Conservation (phyloP, 2,888 invertebrate species). For the Antheraea assamensis region DNA sequence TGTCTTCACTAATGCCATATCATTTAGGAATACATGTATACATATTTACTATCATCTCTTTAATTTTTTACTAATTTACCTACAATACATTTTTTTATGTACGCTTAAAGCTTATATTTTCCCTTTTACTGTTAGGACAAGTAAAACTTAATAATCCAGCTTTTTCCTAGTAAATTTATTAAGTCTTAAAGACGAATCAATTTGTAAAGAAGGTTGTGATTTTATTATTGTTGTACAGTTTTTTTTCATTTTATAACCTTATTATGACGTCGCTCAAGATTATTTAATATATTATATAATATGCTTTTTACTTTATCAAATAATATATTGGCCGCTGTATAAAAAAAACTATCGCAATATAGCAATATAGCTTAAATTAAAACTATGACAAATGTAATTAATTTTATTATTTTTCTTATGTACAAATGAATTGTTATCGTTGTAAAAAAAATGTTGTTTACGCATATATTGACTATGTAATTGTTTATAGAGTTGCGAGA, state of each 20-base stretch:
- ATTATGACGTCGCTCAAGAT: not conserved
- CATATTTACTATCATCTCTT: not conserved
- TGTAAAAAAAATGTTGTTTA: not conserved
- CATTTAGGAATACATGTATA: not conserved
- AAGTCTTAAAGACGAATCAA: constrained; percentile 19
- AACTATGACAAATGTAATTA: too few species aligned
- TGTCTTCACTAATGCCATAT: constrained; percentile 4
- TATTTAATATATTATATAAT: not conserved
- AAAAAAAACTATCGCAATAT: too few species aligned
- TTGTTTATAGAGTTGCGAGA: not conserved
- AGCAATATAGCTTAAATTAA: too few species aligned
- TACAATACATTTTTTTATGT: not conserved
- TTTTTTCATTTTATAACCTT: not conserved
- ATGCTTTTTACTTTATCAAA: too few species aligned
- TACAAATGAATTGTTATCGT: not conserved
- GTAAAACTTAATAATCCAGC: not conserved
- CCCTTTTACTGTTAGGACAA: not conserved
- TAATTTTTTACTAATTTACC: not conserved
- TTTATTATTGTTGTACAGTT: constrained; percentile 6
- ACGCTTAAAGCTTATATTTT: not conserved
- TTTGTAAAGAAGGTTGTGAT: constrained; percentile 23
- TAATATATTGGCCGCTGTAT: not conserved
- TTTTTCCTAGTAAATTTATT: not conserved
- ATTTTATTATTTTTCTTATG: too few species aligned
- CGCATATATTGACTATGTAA: not conserved